Percentiles rank a stretch among this genome's conserved stretches.
phyloP scores from a whole-genome alignment of 1,140 invertebrate genomes.

The Trichogramma pretiosum region DNA sequence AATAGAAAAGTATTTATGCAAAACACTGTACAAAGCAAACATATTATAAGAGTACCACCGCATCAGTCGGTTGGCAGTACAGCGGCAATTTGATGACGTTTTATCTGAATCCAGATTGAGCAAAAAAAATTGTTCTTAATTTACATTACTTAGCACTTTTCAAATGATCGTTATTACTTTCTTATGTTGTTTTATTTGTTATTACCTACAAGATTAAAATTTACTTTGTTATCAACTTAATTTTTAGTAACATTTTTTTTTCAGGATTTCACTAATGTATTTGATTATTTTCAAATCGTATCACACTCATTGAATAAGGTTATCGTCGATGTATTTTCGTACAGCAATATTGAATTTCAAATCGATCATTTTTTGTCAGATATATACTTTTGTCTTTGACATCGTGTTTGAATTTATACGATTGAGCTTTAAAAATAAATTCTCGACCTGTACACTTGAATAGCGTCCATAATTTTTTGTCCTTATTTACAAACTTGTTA shows the following conservation, averaged over 20 bases:
- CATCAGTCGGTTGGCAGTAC: conserved; percentile 17
- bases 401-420: too few species aligned
- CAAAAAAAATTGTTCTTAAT: conserved; percentile 4
- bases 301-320: too few species aligned
- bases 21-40: conserved; percentile 4
- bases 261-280: not conserved
- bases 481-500: conserved; percentile 3
- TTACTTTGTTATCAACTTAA: not conserved
- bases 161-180: not conserved
- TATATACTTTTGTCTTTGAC: too few species aligned
- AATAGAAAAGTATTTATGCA: conserved; percentile 9
- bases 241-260: not conserved
- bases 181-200: not conserved
- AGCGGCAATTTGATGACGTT: conserved; percentile 14
- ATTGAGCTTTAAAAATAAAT: not conserved
- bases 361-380: too few species aligned
- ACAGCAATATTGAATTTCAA: too few species aligned
- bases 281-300: not conserved
- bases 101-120: too few species aligned
- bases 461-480: conserved; percentile 5
- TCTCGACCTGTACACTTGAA: not conserved
- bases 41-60: conserved; percentile 3
- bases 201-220: not conserved
- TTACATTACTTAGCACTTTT: not conserved
- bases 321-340: too few species aligned